Conservation (phyloP, 2,797 vertebrate species). For the Echeneis naucrates region DNA sequence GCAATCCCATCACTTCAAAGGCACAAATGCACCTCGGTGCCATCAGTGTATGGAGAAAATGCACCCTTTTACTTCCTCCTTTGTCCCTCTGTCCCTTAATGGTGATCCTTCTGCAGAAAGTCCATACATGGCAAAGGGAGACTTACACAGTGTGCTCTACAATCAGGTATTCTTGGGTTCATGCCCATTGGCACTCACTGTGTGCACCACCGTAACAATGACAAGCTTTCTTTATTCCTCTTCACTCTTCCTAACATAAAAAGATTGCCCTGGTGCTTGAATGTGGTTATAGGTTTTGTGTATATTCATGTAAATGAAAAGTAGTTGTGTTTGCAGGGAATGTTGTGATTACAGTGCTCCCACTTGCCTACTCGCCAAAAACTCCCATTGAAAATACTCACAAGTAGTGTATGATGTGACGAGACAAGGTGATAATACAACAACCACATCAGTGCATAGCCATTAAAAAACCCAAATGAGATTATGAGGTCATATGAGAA, state of each 20-base stretch:
- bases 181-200: conserved; percentile 63
- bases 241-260: conserved; percentile 53
- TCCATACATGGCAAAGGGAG: conserved; percentile 54
- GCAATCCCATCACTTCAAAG: conserved; percentile 80
- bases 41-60: conserved; percentile 67
- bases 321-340: conserved; percentile 46
- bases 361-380: conserved; percentile 38
- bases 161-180: conserved; percentile 74
- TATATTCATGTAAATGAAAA: conserved; percentile 39
- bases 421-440: conserved; percentile 73
- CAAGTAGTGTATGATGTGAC: conserved; percentile 61
- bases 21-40: conserved; percentile 59
- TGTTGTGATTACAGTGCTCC: conserved; percentile 60
- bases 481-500: conserved; percentile 76
- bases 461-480: conserved; percentile 71
- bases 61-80: conserved; percentile 67
- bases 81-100: conserved; percentile 69
- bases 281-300: conserved; percentile 44
- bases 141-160: conserved; percentile 61
- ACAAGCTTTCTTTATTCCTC: conserved; percentile 60
- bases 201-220: conserved; percentile 56
- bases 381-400: conserved; percentile 61
- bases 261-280: conserved; percentile 42
- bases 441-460: conserved; percentile 69
- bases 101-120: conserved; percentile 67